Percentiles rank a stretch among this genome's conserved stretches.
Evolutionary conservation across 2,113 vertebrate species (phyloP).

Genomic region (Sylvilagus bachmani): DNA sequence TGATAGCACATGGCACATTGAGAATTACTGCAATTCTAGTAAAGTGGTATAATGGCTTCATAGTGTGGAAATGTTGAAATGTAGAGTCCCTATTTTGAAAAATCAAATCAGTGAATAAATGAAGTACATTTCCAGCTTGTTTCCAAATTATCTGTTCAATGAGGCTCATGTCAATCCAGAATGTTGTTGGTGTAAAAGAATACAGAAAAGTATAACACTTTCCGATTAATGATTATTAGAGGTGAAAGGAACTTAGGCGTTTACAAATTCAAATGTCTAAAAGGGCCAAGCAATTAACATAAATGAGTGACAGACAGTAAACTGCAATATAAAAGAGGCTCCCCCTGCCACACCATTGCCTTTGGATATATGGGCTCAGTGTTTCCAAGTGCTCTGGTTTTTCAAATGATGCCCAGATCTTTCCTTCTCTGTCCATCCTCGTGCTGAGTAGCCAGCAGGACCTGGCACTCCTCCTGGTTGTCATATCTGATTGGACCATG

Average conservation of each 20-base stretch:
- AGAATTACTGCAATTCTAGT: conserved; percentile 63
- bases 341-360: neutral
- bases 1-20: conserved; percentile 63
- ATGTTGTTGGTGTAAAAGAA: conserved; percentile 61
- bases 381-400: conserved; percentile 52
- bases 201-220: conserved; percentile 33
- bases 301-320: conserved; percentile 34
- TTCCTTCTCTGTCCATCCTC: neutral
- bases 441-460: conserved; percentile 5
- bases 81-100: conserved; percentile 72
- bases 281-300: conserved; percentile 43
- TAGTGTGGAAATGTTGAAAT: conserved; percentile 67
- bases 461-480: neutral
- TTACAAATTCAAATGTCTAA: conserved; percentile 52
- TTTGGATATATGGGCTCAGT: conserved; percentile 6
- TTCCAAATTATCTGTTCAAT: conserved; percentile 73
- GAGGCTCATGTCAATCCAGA: conserved; percentile 36
- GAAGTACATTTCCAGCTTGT: conserved; percentile 63
- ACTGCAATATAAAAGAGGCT: conserved; percentile 19
- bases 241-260: conserved; percentile 50
- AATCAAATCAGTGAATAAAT: conserved; percentile 70
- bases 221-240: conserved; percentile 36
- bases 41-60: conserved; percentile 71
- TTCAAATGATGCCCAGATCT: neutral
- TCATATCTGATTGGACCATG: neutral